phyloP scores from a whole-genome alignment of 2,888 invertebrate species.

The Cecidostiba fungosa region DNA sequence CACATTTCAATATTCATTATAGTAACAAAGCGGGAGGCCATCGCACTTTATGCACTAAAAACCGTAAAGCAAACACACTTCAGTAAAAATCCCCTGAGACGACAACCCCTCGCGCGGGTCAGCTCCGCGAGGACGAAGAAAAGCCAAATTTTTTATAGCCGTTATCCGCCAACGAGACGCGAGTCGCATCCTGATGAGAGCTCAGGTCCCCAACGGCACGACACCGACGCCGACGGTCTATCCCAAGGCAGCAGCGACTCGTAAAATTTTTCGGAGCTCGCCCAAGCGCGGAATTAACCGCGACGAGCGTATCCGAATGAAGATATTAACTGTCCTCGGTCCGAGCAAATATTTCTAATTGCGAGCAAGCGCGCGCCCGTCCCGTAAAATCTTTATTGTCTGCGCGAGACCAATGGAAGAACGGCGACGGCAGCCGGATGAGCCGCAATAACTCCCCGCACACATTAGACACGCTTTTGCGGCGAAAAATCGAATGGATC shows the following conservation, averaged over 20 bases:
- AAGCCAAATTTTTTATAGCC: slow-evolving; percentile 63
- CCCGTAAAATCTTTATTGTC: slow-evolving; percentile 76
- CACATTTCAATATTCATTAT: background rate
- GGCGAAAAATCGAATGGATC: slow-evolving; percentile 49
- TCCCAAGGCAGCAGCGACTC: background rate
- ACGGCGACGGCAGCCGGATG: background rate
- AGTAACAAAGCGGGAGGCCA: background rate
- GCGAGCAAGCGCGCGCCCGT: slow-evolving; percentile 53
- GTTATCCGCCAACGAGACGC: slow-evolving; percentile 66
- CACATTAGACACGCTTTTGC: slow-evolving; percentile 50
- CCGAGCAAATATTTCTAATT: slow-evolving; percentile 76
- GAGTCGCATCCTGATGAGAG: slow-evolving; percentile 68
- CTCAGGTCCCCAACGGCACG: slow-evolving; percentile 51
- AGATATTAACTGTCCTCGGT: slow-evolving; percentile 73
- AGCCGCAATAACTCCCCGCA: slow-evolving; percentile 28
- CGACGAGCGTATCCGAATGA: slow-evolving; percentile 66
- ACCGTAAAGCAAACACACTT: slow-evolving; percentile 11
- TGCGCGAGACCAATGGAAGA: background rate
- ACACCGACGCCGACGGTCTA: background rate
- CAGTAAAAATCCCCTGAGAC: background rate
- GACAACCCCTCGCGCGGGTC: background rate
- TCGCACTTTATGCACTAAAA: background rate
- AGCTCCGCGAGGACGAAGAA: slow-evolving; percentile 59
- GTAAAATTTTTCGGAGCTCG: slow-evolving; percentile 57
- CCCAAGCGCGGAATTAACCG: slow-evolving; percentile 49